Base-by-base conservation (phyloP, 2,113 vertebrate species). In the Sinocyclocheilus anophthalmus region DNA sequence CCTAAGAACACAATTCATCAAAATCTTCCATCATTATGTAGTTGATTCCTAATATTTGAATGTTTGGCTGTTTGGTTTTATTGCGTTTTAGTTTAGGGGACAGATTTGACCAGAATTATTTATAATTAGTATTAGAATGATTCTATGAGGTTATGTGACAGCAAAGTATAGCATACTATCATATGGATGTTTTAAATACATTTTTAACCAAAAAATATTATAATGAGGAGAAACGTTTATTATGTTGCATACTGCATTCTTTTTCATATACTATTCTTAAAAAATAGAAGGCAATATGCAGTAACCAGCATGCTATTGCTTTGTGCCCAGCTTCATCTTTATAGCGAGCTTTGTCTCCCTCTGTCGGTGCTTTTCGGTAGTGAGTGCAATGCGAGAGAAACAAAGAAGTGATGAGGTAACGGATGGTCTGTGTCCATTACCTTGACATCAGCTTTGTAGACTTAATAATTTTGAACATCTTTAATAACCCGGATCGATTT, bases 271-370 rank as follows among this genome's bases (percentile, higher is more conserved):
- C 22, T 75, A 13, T 75, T 75, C 5, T n/a, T 75, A 3, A 48
- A 14, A 45, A 16, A 48, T 1, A 45, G 39, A 75, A n/a, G 33
- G 33, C 69, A 37, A 2, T 24, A 3, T 48, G 72, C 70, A 13
- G 20, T 24, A 45, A 45, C 22, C n/a, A 45, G 26, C 67, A 39
- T 69, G 30, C 30, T 69, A 16, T 70, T 37, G 61, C 61, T 63
- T 69, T 69, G 26, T 69, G 37, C 18, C 2, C 12, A 70, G 1
- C 4, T 22, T 55, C 12, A 30, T 14, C 39, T 65, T 61, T 55
- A 48, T 37, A 24, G 24, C 33, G 12, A 39, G 30, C 69, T 63
- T 16, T 87, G 76, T 81, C 86, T 72, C 78, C 88, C 79, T 89
- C 88, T 89, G 30, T 84, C 63, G 73, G 65, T 20, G 53, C 6